Conservation (phyloP, 2,113 vertebrate genomes). For the Madoqua kirkii region DNA sequence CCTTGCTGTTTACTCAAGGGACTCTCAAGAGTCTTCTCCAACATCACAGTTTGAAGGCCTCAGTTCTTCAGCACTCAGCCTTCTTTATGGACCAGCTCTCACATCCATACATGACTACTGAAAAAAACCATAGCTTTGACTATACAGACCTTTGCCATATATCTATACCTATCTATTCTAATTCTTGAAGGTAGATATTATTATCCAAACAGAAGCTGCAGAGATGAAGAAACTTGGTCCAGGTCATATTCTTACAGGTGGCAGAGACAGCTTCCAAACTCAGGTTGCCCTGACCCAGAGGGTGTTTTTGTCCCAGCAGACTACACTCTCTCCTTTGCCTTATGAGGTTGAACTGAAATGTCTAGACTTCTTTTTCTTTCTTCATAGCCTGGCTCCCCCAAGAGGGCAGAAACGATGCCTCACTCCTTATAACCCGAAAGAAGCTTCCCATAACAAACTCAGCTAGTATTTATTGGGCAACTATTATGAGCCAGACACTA, state of each 20-base stretch:
- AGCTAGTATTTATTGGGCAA: neutral
- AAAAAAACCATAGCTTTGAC: neutral
- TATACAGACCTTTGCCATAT: neutral
- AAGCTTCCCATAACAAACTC: neutral
- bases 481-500: neutral
- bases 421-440: neutral
- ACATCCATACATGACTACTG: neutral
- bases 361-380: neutral
- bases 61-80: neutral
- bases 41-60: neutral
- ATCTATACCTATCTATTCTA: neutral
- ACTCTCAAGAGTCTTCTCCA: neutral
- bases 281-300: too few relatives aligned
- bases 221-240: neutral
- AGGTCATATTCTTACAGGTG: neutral
- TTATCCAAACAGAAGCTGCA: neutral
- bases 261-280: neutral
- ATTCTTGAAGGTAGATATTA: neutral
- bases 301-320: accelerated
- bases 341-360: neutral
- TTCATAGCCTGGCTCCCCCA: neutral
- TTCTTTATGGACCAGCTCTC: neutral
- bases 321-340: neutral
- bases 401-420: neutral
- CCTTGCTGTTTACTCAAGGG: neutral